Percentiles rank a stretch among this genome's conserved stretches.
Evolutionary conservation across 2,797 vertebrate genomes (phyloP).

Genomic region (Phrynocephalus guinanensis): DNA sequence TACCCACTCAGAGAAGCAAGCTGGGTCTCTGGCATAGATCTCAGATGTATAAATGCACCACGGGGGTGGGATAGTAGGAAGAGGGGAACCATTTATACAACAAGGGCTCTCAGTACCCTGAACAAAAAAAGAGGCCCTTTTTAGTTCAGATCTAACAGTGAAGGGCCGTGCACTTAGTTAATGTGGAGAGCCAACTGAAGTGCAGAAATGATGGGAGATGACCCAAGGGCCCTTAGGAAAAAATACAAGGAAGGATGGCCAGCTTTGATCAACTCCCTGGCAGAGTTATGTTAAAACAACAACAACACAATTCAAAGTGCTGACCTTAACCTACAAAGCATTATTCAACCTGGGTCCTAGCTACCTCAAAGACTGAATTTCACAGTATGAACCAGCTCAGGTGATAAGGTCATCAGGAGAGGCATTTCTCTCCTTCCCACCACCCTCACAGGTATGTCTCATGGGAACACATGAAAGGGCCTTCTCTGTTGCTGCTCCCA

Average conservation of each 20-base stretch:
- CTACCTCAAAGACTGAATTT: too few relatives aligned
- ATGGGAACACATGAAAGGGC: too few relatives aligned
- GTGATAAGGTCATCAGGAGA: too few relatives aligned
- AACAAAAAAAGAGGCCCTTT: conserved; percentile 25
- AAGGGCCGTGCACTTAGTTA: conserved; percentile 30
- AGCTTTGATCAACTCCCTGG: background rate
- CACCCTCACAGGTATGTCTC: too few relatives aligned
- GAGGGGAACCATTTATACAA: conserved; percentile 33
- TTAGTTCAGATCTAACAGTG: conserved; percentile 27
- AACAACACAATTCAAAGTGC: background rate
- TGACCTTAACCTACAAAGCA: too few relatives aligned
- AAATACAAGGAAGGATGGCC: background rate
- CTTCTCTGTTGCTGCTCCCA: too few relatives aligned
- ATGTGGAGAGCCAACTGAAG: conserved; percentile 31
- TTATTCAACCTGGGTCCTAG: too few relatives aligned
- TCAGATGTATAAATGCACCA: conserved; percentile 71
- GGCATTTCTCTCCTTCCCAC: too few relatives aligned
- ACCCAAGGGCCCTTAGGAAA: background rate
- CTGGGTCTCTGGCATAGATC: conserved; percentile 60
- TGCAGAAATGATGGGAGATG: rapidly evolving
- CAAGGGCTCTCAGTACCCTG: conserved; percentile 2
- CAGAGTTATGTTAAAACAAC: background rate
- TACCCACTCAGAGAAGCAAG: conserved; percentile 46
- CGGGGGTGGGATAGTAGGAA: conserved; percentile 16
- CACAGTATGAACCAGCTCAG: too few relatives aligned